Base-by-base conservation (phyloP, 2,888 invertebrate genomes). In the Choreutis nemorana region DNA sequence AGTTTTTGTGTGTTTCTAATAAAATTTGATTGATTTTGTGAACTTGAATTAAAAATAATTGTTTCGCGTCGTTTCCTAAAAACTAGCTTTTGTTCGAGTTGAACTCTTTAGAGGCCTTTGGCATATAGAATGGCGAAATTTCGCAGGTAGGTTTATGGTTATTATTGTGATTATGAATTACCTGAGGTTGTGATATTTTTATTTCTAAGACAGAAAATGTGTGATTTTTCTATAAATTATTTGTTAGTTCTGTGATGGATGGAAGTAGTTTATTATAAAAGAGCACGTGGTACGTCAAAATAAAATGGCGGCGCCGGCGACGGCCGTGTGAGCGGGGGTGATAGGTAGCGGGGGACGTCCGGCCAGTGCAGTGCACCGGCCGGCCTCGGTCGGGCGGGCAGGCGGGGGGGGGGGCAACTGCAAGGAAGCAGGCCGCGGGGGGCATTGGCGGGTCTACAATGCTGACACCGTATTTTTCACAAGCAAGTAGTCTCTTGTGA, bases 201-300 rank as follows among this genome's bases (percentile, higher is more conserved):
- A 23, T 23, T 23, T 6, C 10, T 9, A 9, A n/a, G 10, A 23
- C 6, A 9, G 9, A 9, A 1, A 7, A 23, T 5, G 8, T n/a
- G 7, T 10, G 7, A 23, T 23, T 7, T 5, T n/a, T 9, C 4
- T 4, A 23, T 23, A 23, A 5, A n/a, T 23, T n/a, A 5, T 9
- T 23, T 26, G 8, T 13, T 26, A 26, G 13, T 13, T 25, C 3
- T 23, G 7, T 12, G 24, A 24, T 6, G 9, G 23, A 8, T 13
- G 12, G 26, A 28, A 34, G 35, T 36, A 41, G 48, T 53, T 46
- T 30, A 40, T 48, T 60, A 56, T 55, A 55, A 44, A 52, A 35
- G 47, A 67, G 61, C 73, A 73, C 73, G 72, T 75, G 75, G 68
- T 70, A 54, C 41, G 28, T 26, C 52, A 50, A 64, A 62, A 58